Conservation (phyloP, 2,113 vertebrate genomes). For the Neoarius graeffei region DNA sequence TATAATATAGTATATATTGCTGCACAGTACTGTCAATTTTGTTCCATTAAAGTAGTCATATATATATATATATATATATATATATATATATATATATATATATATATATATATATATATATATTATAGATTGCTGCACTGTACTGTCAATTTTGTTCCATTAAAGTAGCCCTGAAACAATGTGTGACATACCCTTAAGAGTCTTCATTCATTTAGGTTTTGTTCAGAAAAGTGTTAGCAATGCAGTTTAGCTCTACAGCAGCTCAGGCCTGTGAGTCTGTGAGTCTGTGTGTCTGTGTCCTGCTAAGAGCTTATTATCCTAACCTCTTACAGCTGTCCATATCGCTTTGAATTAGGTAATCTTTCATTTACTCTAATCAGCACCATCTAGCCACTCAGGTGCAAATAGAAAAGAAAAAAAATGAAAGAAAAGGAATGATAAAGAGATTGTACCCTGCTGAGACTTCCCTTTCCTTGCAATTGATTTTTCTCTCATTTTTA, state of each 20-base stretch:
- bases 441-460: conserved; percentile 9
- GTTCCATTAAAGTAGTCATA: no score
- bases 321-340: conserved; percentile 36
- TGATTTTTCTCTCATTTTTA: conserved; percentile 27
- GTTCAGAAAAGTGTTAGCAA: not conserved
- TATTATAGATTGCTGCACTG: not conserved
- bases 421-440: not conserved
- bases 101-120: no score
- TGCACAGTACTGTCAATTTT: no score
- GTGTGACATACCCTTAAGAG: not conserved
- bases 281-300: not conserved
- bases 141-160: not conserved
- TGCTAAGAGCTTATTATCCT: conserved; percentile 25
- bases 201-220: not conserved
- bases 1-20: no score
- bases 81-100: no score
- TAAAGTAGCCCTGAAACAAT: no score
- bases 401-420: not conserved
- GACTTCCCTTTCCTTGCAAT: conserved; percentile 27
- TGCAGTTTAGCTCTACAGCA: not conserved
- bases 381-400: conserved; percentile 17
- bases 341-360: conserved; percentile 42
- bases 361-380: conserved; percentile 37
- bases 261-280: not conserved
- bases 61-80: no score